Conservation (phyloP, 1,140 invertebrate species). For the Leptonema lineaticorne region DNA sequence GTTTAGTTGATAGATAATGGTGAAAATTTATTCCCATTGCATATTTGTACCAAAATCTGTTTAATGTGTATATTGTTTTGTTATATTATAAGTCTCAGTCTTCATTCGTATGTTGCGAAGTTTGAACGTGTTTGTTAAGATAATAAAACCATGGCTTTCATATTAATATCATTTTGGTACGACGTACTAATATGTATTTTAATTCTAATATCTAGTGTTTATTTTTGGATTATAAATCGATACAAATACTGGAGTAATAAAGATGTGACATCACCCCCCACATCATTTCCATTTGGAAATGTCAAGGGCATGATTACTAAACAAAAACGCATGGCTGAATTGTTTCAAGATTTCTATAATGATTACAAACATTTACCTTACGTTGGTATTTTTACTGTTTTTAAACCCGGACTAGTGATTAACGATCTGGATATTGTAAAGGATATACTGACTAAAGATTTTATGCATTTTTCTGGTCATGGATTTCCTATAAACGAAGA, state of each 20-base stretch:
- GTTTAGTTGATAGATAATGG: no score
- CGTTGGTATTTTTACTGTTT: conserved; percentile 47
- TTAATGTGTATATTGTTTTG: background rate
- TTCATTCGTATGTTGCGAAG: background rate
- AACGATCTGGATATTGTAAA: conserved; percentile 63
- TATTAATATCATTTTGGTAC: background rate
- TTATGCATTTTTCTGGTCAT: conserved; percentile 56
- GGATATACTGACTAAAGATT: conserved; percentile 61
- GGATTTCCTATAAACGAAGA: conserved; percentile 51
- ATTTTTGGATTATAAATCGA: background rate
- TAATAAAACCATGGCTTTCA: background rate
- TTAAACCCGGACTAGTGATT: conserved; percentile 54
- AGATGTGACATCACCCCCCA: conserved; percentile 46
- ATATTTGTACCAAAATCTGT: no score
- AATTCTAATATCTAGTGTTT: background rate
- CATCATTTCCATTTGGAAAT: conserved; percentile 45
- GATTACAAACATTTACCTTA: conserved; percentile 36
- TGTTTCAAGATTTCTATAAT: conserved; percentile 37
- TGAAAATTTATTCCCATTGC: no score
- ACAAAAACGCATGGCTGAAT: conserved; percentile 43
- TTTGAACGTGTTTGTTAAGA: background rate
- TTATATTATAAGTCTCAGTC: background rate
- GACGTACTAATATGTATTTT: background rate
- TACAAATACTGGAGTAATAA: conserved; percentile 45
- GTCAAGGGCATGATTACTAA: conserved; percentile 30